Evolutionary conservation across 2,113 vertebrate species (phyloP), one percentile per base, ranked within the genome.

Genomic region (Oxyura jamaicensis): DNA sequence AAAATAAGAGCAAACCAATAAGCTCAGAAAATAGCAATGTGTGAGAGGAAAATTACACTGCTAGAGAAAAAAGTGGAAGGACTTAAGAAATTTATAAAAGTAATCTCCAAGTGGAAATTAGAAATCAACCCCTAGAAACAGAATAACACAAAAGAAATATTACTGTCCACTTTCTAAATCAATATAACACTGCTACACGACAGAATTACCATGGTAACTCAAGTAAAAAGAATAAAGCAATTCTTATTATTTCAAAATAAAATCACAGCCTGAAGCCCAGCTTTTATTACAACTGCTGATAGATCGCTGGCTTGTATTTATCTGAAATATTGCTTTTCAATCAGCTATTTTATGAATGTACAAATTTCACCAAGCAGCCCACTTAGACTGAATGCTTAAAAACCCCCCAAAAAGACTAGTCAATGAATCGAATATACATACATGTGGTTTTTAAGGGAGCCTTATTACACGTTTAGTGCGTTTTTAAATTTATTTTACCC

Each of bases 91-190:
- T 99, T 98, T 98, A 99, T 99, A 99, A 99, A 99, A 99, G 98
- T 99, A 99, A 99, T 99, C 99, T 99, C 98, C 98, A 99, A 98
- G 98, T 99, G 99, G 99, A 99, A 99, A 99, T 99, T 99, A 99
- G 98, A 99, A 99, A 99, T 99, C 99, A 99, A 99, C 98, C 98
- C 98, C 98, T 98, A 99, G 98, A 99, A 99, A 99, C 98, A 98
- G 98, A 99, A 99, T 99, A 99, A 99, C 99, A 98, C 98, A 99
- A 99, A 99, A 99, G 98, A 99, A 99, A 99, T 99, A 99, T 99
- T 99, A 99, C 99, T 98, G 99, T 99, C 99, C 99, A 99, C 99
- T 99, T 99, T 99, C 98, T 99, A 99, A 99, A 99, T 99, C 99
- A 99, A 99, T 99, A 99, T 99, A 99, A 98, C 98, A 99, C 98